Evolutionary conservation across 1,140 invertebrate species (phyloP).

Genomic region (Zophobas morio): DNA sequence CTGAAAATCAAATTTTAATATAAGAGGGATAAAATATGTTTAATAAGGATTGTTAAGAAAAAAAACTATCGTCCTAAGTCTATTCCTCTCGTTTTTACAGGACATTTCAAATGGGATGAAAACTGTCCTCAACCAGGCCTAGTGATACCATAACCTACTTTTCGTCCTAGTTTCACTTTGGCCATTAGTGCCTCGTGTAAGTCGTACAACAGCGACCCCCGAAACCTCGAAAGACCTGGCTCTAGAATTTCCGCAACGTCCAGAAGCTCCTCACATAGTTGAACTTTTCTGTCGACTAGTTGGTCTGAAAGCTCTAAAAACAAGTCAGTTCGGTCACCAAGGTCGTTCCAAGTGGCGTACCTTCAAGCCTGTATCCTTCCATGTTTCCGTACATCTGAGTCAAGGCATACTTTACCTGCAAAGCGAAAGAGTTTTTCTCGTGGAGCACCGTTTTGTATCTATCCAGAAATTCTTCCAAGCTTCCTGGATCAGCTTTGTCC

Average conservation of each 20-base stretch:
- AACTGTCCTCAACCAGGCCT: no score
- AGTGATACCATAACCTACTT: not conserved
- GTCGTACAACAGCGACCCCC: slow-evolving; percentile 76
- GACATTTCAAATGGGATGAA: no score
- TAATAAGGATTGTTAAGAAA: no score
- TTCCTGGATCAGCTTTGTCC: slow-evolving; percentile 70
- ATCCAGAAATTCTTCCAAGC: slow-evolving; percentile 75
- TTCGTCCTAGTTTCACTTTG: slow-evolving; percentile 66
- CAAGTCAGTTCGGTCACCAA: not conserved
- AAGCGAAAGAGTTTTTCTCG: slow-evolving; percentile 74
- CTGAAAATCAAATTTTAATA: no score
- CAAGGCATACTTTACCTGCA: slow-evolving; percentile 78
- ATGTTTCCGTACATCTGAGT: slow-evolving; percentile 77
- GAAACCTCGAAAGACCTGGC: slow-evolving; percentile 74
- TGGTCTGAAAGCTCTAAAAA: slow-evolving; percentile 73
- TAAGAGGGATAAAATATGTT: no score
- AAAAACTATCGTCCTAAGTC: no score
- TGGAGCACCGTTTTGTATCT: slow-evolving; percentile 73
- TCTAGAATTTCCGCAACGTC: slow-evolving; percentile 75
- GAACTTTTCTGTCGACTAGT: slow-evolving; percentile 73
- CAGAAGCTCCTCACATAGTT: slow-evolving; percentile 77
- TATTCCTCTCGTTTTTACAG: no score
- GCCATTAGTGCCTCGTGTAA: slow-evolving; percentile 74
- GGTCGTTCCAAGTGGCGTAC: slow-evolving; percentile 11
- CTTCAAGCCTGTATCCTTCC: slow-evolving; percentile 64